A percentile compares a stretch with the other conserved stretches of the same genome.
Conservation (phyloP, 2,797 vertebrate genomes). For the Morelia viridis region DNA sequence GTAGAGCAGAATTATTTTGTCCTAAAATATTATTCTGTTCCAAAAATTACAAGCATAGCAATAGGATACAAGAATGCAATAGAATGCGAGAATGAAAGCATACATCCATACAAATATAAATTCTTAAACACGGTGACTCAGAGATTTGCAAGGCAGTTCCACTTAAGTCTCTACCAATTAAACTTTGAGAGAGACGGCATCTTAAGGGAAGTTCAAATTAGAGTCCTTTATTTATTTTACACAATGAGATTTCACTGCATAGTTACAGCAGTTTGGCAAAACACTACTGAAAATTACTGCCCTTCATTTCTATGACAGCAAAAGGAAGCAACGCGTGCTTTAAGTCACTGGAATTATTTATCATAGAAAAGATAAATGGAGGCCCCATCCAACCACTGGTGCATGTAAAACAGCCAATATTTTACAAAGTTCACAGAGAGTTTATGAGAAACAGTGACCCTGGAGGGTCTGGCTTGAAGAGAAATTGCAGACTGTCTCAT, state of each 20-base stretch:
- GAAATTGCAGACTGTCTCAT: neutral
- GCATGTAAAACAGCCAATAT: slow-evolving; percentile 61
- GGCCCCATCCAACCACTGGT: slow-evolving; percentile 65
- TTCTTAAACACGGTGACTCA: slow-evolving; percentile 40
- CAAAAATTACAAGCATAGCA: neutral
- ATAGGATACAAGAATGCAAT: neutral
- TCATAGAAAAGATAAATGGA: slow-evolving; percentile 73
- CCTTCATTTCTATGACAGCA: slow-evolving; percentile 76
- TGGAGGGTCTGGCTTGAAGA: slow-evolving; percentile 40
- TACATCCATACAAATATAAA: neutral
- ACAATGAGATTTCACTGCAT: slow-evolving; percentile 63
- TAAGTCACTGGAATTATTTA: slow-evolving; percentile 75
- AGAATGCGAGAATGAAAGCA: neutral
- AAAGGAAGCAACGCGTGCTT: slow-evolving; percentile 71
- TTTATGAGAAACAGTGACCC: slow-evolving; percentile 69
- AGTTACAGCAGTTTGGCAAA: slow-evolving; percentile 70
- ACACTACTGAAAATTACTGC: slow-evolving; percentile 76
- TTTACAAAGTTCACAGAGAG: slow-evolving; percentile 74
- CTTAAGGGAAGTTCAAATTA: neutral
- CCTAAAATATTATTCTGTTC: slow-evolving; percentile 28
- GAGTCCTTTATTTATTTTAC: slow-evolving; percentile 70
- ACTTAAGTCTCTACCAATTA: slow-evolving; percentile 27
- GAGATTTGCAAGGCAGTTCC: slow-evolving; percentile 32
- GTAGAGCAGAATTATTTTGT: slow-evolving; percentile 6
- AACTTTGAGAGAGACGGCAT: neutral